A percentile compares a stretch with the other conserved stretches of the same genome.
These are phyloP conservation scores for Drosophila falleni DNA, from an alignment of 2,888 invertebrate species.

Conservation along the genomic window DNA sequence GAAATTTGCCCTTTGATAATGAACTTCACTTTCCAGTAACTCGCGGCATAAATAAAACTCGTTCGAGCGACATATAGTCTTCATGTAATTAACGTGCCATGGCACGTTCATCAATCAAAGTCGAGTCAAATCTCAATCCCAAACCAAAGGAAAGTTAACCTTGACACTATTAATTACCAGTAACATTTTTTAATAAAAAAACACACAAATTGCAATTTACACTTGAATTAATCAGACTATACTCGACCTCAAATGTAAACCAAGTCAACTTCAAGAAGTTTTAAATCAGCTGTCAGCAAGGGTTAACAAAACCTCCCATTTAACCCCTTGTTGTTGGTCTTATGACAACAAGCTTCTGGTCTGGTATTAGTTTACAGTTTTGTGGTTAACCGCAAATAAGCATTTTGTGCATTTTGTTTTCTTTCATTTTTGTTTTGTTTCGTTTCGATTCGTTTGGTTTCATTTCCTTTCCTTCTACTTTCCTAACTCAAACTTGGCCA, in stretches of 20 bases:
- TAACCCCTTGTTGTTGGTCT: not conserved
- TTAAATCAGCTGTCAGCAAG: constrained; percentile 58
- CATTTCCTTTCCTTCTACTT: constrained; percentile 37
- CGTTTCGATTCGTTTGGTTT: constrained; percentile 24
- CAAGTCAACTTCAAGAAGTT: constrained; percentile 41
- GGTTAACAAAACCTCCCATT: constrained; percentile 4
- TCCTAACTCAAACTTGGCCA: constrained; percentile 51
- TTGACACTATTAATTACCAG: constrained; percentile 49
- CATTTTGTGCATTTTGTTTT: constrained; percentile 76
- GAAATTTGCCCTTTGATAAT: constrained; percentile 34
- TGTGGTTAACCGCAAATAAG: constrained; percentile 77
- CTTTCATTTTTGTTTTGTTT: constrained; percentile 62
- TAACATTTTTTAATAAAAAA: constrained; percentile 22
- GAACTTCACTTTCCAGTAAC: constrained; percentile 35
- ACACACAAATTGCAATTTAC: constrained; percentile 52
- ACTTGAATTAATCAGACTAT: constrained; percentile 63
- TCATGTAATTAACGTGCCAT: constrained; percentile 27
- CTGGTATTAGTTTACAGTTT: constrained; percentile 71
- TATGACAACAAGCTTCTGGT: constrained; percentile 29
- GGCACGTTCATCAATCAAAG: constrained; percentile 36
- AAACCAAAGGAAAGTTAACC: constrained; percentile 35
- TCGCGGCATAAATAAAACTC: constrained; percentile 17
- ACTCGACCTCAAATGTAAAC: constrained; percentile 41
- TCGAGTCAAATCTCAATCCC: constrained; percentile 12
- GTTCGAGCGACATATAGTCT: constrained; percentile 31